Evolutionary conservation across 2,113 vertebrate genomes (phyloP).

Genomic region (Zosterops lateralis): DNA sequence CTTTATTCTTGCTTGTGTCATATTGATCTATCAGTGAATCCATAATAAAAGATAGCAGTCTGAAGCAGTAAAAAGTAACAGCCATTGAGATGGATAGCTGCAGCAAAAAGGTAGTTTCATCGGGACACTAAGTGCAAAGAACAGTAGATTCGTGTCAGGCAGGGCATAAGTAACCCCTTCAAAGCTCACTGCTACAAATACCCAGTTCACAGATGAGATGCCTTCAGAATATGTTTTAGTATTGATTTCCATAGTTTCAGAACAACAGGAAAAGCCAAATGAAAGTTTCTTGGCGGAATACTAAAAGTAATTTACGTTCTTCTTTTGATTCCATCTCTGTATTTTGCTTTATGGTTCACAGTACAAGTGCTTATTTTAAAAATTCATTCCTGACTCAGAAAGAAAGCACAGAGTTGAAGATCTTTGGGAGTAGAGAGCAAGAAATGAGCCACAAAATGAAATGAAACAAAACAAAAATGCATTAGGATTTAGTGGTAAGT

Average conservation of each 20-base stretch:
- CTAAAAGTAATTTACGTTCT: conserved; percentile 77
- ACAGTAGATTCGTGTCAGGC: conserved; percentile 67
- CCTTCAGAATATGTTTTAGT: conserved; percentile 73
- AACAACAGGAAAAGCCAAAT: conserved; percentile 77
- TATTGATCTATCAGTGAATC: conserved; percentile 78
- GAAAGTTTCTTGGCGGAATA: conserved; percentile 75
- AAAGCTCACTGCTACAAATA: conserved; percentile 73
- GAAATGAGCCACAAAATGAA: conserved; percentile 63
- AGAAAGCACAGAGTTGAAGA: conserved; percentile 45
- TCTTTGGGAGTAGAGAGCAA: conserved; percentile 13
- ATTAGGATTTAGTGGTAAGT: conserved; percentile 42
- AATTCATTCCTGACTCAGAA: conserved; percentile 70
- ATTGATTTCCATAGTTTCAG: conserved; percentile 78
- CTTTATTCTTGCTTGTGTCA: conserved; percentile 75
- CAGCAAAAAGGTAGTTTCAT: conserved; percentile 67
- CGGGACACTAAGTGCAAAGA: conserved; percentile 71
- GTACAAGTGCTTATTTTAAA: conserved; percentile 75
- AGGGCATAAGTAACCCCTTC: conserved; percentile 68
- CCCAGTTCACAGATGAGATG: conserved; percentile 60
- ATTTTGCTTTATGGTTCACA: conserved; percentile 77
- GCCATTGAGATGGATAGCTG: conserved; percentile 65
- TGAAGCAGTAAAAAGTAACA: conserved; percentile 73
- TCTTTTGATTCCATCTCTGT: conserved; percentile 74
- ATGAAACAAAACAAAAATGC: conserved; percentile 42
- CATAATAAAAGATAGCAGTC: conserved; percentile 71